Conservation (phyloP, 2,888 invertebrate species). For the Eurytoma californica region DNA sequence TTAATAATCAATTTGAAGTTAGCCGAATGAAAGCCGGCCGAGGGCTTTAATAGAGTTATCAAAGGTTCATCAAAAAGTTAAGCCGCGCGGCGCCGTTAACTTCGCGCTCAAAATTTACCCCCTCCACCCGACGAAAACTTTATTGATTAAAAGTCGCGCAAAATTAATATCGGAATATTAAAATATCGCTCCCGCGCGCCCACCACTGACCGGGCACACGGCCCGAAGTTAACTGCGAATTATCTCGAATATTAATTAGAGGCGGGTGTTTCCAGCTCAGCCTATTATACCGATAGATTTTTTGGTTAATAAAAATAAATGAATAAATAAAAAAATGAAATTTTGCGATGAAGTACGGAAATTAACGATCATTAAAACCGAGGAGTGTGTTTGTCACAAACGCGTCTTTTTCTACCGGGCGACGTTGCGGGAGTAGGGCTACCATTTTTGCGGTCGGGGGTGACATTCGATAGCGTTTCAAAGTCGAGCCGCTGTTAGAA, state of each 20-base stretch:
- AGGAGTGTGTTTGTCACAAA: not conserved
- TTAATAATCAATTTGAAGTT: conserved; percentile 37
- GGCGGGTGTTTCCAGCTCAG: not conserved
- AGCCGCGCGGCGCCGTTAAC: conserved; percentile 22
- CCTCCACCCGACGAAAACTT: conserved; percentile 9
- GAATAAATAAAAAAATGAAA: not conserved
- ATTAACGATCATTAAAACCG: not conserved
- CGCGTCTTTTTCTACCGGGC: not conserved
- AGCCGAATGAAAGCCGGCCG: not conserved
- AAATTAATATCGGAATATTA: conserved; percentile 29
- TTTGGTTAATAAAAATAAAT: too few species aligned
- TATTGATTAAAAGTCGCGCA: conserved; percentile 42
- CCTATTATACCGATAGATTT: not conserved
- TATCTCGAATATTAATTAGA: not conserved
- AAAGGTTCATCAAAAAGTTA: conserved; percentile 51
- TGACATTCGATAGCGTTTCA: conserved; percentile 43
- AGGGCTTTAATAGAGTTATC: conserved; percentile 32
- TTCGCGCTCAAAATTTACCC: conserved; percentile 29
- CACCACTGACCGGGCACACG: not conserved
- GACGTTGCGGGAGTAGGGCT: conserved; percentile 9
- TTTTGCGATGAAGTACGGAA: not conserved
- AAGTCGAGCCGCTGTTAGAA: conserved; percentile 32
- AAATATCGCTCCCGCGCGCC: conserved; percentile 2
- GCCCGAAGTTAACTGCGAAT: not conserved
- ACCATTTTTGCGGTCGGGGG: conserved; percentile 33